These are phyloP conservation scores for Perca schrenkii DNA, from an alignment of 2,113 vertebrate species.

Conservation along the genomic window DNA sequence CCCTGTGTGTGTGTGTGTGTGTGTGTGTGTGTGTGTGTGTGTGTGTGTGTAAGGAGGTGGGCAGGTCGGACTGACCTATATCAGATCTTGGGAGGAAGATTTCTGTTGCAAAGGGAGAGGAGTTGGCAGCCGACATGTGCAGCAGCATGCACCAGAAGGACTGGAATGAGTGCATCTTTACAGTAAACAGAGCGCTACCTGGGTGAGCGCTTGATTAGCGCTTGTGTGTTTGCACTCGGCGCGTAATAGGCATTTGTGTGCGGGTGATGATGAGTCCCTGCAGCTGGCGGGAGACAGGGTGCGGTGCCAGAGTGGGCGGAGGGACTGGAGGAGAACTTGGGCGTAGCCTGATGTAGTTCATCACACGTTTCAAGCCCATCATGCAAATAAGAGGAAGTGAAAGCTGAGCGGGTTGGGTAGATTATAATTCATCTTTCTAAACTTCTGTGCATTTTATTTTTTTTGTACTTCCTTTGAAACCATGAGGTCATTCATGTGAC, in stretches of 20 bases:
- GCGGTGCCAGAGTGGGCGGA: slow-evolving; percentile 41
- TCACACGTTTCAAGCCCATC: slow-evolving; percentile 9
- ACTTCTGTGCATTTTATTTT: neutral
- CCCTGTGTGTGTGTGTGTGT: slow-evolving; percentile 19
- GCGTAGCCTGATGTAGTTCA: slow-evolving; percentile 6
- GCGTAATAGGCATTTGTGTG: slow-evolving; percentile 46
- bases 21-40: neutral
- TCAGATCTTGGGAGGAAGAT: slow-evolving; percentile 31
- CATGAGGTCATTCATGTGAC: neutral
- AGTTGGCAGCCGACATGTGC: slow-evolving; percentile 21
- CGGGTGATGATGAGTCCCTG: slow-evolving; percentile 42
- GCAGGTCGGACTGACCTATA: slow-evolving; percentile 38
- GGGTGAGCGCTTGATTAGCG: slow-evolving; percentile 12
- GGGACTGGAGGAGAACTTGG: slow-evolving; percentile 23
- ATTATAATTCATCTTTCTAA: neutral
- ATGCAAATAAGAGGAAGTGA: slow-evolving; percentile 72
- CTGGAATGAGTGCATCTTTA: neutral
- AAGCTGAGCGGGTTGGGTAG: slow-evolving; percentile 41
- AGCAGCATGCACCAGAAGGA: neutral
- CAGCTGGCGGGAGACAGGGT: slow-evolving; percentile 49
- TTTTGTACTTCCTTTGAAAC: slow-evolving; percentile 9
- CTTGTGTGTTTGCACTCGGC: slow-evolving; percentile 36
- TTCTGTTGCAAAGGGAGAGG: slow-evolving; percentile 4
- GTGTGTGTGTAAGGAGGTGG: slow-evolving; percentile 15
- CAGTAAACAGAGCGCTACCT: slow-evolving; percentile 52